phyloP scores from a whole-genome alignment of 2,113 vertebrate genomes.

The Craseonycteris thonglongyai region DNA sequence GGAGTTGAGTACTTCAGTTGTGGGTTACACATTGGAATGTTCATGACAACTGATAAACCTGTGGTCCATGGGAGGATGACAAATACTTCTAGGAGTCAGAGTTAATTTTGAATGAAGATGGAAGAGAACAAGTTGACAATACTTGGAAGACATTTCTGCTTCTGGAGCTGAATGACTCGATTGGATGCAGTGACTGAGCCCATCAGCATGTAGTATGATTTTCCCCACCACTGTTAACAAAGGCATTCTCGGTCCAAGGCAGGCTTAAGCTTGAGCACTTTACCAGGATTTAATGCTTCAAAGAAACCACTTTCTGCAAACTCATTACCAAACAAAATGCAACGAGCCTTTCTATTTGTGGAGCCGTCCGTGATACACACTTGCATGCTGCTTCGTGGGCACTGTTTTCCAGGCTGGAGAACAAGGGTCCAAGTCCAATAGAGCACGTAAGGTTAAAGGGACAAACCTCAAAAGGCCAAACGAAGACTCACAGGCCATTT shows the following conservation, averaged over 20 bases:
- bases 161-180: neutral
- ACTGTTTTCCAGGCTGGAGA: neutral
- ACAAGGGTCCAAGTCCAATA: neutral
- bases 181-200: neutral
- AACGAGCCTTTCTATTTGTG: fast-evolving
- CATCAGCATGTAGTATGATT: fast-evolving
- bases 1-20: neutral
- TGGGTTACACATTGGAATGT: neutral
- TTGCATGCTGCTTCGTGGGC: neutral
- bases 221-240: neutral
- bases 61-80: neutral
- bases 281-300: neutral
- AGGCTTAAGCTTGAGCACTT: neutral
- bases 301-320: neutral
- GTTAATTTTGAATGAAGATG: neutral
- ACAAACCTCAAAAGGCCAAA: neutral
- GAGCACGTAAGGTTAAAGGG: neutral
- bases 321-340: neutral
- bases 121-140: neutral
- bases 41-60: neutral
- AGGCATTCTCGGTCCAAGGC: neutral
- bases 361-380: neutral
- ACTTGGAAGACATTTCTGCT: neutral
- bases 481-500: neutral
- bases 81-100: neutral